A percentile compares a stretch with the other conserved stretches of the same genome.
phyloP scores from a whole-genome alignment of 2,797 vertebrate species.

The Pseudochromis fuscus region DNA sequence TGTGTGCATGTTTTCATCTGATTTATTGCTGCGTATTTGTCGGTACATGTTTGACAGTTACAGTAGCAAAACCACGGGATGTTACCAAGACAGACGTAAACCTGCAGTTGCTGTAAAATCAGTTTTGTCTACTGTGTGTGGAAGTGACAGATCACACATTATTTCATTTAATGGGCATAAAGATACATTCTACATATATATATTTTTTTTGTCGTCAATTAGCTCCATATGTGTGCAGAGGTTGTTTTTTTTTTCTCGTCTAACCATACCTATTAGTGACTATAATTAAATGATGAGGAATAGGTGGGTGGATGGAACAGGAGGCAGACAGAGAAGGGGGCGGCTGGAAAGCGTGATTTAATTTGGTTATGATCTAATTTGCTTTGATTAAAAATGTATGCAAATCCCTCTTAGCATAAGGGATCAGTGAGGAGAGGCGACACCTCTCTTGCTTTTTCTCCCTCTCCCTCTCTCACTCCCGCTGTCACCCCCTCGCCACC shows the following conservation, averaged over 20 bases:
- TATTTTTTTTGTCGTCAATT: constrained; percentile 55
- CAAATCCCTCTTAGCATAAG: constrained; percentile 87
- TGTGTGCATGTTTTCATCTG: constrained; percentile 56
- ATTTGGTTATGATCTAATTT: constrained; percentile 90
- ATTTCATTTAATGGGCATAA: constrained; percentile 14
- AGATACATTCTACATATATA: constrained; percentile 24
- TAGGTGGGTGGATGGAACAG: constrained; percentile 83
- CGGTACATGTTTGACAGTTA: constrained; percentile 55
- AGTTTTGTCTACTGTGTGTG: constrained; percentile 20
- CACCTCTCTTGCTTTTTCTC: constrained; percentile 70
- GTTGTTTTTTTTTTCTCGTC: constrained; percentile 56
- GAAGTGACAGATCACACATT: constrained; percentile 45
- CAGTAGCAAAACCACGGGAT: constrained; percentile 43
- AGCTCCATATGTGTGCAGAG: constrained; percentile 47
- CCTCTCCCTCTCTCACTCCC: constrained; percentile 49
- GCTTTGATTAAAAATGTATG: constrained; percentile 91
- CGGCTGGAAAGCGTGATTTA: constrained; percentile 85
- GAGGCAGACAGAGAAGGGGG: constrained; percentile 80
- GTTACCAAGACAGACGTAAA: constrained; percentile 30
- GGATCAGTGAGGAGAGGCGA: constrained; percentile 83
- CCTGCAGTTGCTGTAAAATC: constrained; percentile 33
- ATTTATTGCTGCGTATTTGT: constrained; percentile 67
- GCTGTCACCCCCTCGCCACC: constrained; percentile 37
- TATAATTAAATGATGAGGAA: constrained; percentile 84
- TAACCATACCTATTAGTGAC: constrained; percentile 82